Conservation (phyloP, 2,113 vertebrate species). For the Athene noctua region DNA sequence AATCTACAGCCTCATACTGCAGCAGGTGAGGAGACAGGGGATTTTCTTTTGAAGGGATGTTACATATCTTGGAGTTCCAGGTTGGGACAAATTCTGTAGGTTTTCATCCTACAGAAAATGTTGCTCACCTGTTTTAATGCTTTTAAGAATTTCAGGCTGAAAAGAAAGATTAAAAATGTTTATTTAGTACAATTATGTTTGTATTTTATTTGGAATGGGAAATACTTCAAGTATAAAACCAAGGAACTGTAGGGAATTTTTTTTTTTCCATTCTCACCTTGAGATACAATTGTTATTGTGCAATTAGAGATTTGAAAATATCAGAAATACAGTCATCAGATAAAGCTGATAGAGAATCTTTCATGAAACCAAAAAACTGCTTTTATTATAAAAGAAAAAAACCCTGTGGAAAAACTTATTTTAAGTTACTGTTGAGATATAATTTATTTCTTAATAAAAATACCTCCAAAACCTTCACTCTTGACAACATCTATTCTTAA, state of each 20-base stretch:
- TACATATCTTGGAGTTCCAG: neutral
- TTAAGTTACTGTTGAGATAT: neutral
- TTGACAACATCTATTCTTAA: neutral
- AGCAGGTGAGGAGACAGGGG: neutral
- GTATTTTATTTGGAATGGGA: neutral
- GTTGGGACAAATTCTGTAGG: neutral
- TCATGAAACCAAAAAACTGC: fast-evolving
- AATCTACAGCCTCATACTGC: neutral
- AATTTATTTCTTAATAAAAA: neutral
- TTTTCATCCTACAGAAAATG: neutral
- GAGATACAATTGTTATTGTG: neutral
- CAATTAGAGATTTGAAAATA: neutral
- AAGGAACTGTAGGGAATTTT: neutral
- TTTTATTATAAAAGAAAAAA: neutral
- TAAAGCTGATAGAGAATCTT: neutral
- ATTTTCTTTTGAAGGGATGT: neutral
- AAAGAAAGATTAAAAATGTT: neutral
- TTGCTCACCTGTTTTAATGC: neutral
- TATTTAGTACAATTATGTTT: neutral
- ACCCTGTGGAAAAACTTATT: neutral
- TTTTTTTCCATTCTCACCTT: fast-evolving
- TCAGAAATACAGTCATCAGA: neutral
- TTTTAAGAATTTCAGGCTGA: neutral
- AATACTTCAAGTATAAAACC: neutral
- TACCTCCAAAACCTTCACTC: neutral